These are phyloP conservation scores for Tupiocoris notatus DNA, from an alignment of 2,888 invertebrate species.

Conservation along the genomic window DNA sequence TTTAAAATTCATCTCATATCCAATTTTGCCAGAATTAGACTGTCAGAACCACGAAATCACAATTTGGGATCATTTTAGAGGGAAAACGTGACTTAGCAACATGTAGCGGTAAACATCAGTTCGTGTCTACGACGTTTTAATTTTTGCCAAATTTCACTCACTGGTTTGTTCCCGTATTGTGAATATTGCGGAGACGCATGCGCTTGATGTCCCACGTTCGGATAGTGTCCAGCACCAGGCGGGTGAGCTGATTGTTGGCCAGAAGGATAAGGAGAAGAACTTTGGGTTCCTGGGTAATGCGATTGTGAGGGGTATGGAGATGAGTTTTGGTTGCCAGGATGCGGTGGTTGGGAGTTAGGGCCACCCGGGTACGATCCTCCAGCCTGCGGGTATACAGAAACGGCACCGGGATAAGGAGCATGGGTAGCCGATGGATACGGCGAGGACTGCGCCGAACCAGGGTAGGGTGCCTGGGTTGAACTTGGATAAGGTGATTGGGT, in stretches of 20 bases:
- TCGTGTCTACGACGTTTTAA: too few relatives aligned
- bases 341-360: slow-evolving; percentile 47
- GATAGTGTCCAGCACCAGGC: slow-evolving; percentile 43
- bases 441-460: slow-evolving; percentile 24
- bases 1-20: too few relatives aligned
- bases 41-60: too few relatives aligned
- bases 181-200: slow-evolving; percentile 17
- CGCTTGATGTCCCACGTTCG: neutral
- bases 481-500: slow-evolving; percentile 40
- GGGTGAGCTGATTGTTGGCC: slow-evolving; percentile 42
- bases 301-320: slow-evolving; percentile 38
- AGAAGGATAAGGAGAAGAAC: slow-evolving; percentile 43
- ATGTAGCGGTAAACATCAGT: too few relatives aligned
- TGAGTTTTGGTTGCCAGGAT: neutral
- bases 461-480: neutral
- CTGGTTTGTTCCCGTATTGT: slow-evolving; percentile 33
- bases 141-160: slow-evolving; percentile 18
- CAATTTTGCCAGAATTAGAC: too few relatives aligned
- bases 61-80: too few relatives aligned
- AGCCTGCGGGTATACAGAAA: slow-evolving; percentile 31
- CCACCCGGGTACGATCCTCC: slow-evolving; percentile 51
- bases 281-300: neutral
- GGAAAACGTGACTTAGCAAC: too few relatives aligned
- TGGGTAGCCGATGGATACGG: slow-evolving; percentile 47
- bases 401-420: slow-evolving; percentile 47